Conservation (phyloP, 2,113 vertebrate species). For the Tachuris rubrigastra region DNA sequence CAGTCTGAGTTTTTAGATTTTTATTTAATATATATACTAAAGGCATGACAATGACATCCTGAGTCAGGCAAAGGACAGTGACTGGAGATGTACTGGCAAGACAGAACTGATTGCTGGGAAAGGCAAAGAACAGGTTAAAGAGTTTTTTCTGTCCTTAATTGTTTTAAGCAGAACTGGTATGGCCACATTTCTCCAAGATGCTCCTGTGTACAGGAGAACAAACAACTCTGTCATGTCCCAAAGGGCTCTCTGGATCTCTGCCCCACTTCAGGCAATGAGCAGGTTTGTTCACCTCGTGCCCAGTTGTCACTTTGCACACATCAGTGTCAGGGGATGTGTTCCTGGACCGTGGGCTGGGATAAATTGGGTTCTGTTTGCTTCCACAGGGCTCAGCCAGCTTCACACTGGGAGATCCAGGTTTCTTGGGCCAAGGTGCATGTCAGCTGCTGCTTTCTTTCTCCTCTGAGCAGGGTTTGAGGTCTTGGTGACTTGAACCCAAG, state of each 20-base stretch:
- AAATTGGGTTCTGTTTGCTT: neutral
- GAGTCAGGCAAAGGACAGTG: neutral
- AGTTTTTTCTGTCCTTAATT: neutral
- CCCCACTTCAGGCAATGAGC: neutral
- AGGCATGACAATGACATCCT: neutral
- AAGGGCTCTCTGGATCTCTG: neutral
- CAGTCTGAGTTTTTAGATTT: neutral
- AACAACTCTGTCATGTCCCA: neutral
- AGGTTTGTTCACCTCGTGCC: neutral
- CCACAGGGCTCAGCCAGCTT: neutral
- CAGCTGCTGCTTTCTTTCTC: neutral
- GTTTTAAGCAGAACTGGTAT: slow-evolving; percentile 13
- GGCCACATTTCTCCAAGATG: neutral
- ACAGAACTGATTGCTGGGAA: neutral
- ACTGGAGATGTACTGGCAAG: neutral
- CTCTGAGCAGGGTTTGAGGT: neutral
- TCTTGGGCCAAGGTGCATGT: neutral
- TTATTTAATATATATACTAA: neutral
- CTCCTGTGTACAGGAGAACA: neutral
- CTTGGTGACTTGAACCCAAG: neutral
- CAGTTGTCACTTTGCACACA: neutral
- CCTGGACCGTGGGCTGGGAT: neutral
- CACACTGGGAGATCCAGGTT: neutral
- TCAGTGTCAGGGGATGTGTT: neutral
- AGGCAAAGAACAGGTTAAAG: neutral